Evolutionary conservation across 64 coral and sea anemone species (phyloP).

Genomic region (Actinia tenebrosa): DNA sequence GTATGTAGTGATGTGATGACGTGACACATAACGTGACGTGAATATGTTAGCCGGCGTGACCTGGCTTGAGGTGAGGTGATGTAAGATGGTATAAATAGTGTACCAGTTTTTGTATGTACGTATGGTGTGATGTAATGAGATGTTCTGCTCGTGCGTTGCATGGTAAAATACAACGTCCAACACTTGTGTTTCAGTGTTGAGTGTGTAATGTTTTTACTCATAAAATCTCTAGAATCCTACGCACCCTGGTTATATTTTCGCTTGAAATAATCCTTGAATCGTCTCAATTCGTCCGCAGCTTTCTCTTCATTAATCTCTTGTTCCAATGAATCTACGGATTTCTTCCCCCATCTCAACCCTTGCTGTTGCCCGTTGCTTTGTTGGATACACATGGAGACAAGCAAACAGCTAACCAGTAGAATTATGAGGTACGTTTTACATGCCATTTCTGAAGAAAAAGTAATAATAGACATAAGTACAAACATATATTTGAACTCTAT

Average conservation of each 20-base stretch:
- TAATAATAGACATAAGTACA: neutral
- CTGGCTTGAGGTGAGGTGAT: too few species aligned
- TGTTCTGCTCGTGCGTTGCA: too few species aligned
- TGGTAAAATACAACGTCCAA: too few species aligned
- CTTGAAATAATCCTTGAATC: conserved; percentile 4
- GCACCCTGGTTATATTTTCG: neutral
- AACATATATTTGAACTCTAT: too few species aligned
- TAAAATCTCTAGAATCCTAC: neutral
- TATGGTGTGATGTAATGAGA: too few species aligned
- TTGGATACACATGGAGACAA: neutral
- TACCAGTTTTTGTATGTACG: too few species aligned
- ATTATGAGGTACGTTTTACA: neutral
- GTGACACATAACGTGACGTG: too few species aligned
- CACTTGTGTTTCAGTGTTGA: too few species aligned
- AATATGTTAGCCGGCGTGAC: too few species aligned
- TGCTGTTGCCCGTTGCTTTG: neutral
- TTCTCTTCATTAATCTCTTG: neutral
- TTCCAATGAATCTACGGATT: neutral
- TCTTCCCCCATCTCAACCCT: neutral
- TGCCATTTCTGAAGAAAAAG: neutral
- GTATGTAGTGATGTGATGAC: too few species aligned
- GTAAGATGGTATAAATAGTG: too few species aligned
- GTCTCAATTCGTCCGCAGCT: neutral
- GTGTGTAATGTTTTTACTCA: too few species aligned
- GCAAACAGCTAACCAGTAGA: neutral